Percentiles rank a stretch among this genome's conserved stretches.
phyloP scores from a whole-genome alignment of 2,888 invertebrate genomes.

The Lasioglossum malachurum region DNA sequence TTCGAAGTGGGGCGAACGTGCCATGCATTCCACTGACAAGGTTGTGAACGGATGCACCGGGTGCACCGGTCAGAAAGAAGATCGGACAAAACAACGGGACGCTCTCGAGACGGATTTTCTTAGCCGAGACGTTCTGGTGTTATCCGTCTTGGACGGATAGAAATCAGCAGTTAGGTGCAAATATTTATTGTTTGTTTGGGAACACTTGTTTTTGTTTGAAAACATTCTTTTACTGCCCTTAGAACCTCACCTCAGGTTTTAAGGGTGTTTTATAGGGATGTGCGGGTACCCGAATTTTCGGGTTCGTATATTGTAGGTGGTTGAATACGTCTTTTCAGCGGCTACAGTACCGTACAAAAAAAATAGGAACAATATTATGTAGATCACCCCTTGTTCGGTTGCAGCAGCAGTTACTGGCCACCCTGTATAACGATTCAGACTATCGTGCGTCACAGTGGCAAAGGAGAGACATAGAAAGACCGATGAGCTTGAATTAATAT shows the following conservation, averaged over 20 bases:
- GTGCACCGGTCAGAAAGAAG: background rate
- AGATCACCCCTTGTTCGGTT: background rate
- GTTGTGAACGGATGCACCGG: conserved; percentile 8
- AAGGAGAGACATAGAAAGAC: background rate
- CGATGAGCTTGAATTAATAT: conserved; percentile 48
- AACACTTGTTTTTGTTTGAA: too few species aligned
- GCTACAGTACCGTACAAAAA: too few species aligned
- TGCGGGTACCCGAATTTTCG: too few species aligned
- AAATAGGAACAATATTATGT: background rate
- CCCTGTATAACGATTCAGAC: background rate
- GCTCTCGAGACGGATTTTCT: conserved; percentile 64
- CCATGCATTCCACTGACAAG: conserved; percentile 58
- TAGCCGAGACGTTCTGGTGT: conserved; percentile 55
- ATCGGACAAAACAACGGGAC: conserved; percentile 61
- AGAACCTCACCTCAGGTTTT: background rate
- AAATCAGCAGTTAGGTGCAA: background rate
- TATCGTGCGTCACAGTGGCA: background rate
- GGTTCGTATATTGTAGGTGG: too few species aligned
- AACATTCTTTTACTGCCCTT: background rate
- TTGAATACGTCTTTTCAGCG: too few species aligned
- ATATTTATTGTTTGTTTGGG: background rate
- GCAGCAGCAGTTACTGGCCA: background rate
- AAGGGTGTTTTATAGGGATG: fast-evolving
- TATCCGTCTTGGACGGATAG: conserved; percentile 22
- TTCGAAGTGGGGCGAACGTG: conserved; percentile 47